Base-by-base conservation (phyloP, 1,140 invertebrate genomes). In the Drosophila serrata region DNA sequence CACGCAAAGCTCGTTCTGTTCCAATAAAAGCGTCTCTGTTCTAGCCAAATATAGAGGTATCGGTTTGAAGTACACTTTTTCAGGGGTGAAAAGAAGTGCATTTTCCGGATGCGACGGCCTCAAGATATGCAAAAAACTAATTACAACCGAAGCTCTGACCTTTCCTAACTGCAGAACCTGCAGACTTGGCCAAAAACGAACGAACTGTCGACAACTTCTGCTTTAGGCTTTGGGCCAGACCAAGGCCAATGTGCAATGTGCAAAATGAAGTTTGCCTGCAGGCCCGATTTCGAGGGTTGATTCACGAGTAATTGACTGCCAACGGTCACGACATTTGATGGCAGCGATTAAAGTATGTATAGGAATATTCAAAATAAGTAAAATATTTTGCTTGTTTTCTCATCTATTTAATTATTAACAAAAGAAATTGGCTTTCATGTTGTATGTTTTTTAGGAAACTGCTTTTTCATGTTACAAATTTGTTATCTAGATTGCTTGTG, bases 121-220 rank as follows among this genome's bases (percentile, higher is more conserved):
- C 51, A 45, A 69, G 75, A 70, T 63, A 78, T 78, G 75, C 51
- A 70, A 77, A 77, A 75, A 78, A 63, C 65, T 78, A 78, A 78
- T 70, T 78, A 78, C 75, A 42, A 24, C 3, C 42, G 57, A 70
- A 37, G 64, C 53, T 78, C 33, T 78, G 75, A 78, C 75, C 75
- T 78, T 78, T 57, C 22, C 12, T 11, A 40, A 55, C n/a, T 29
- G 5, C 29, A 39, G 37, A 3, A 11, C 31, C 40, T 15, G 40
- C 40, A 39, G 27, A 42, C 43, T 43, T 57, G 64, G 19, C 61
- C 55, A 39, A 31, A 40, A 61, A 57, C 49, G 19, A 67, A 39
- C 40, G 43, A 46, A 46, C 13, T 67, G 46, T 33, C 49, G 43
- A 43, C 62, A 17, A 42, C n/a, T 62, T 42, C 6, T 48, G 42